A percentile compares a stretch with the other conserved stretches of the same genome.
Conservation (phyloP, 2,888 invertebrate genomes). For the Parnassius apollo region DNA sequence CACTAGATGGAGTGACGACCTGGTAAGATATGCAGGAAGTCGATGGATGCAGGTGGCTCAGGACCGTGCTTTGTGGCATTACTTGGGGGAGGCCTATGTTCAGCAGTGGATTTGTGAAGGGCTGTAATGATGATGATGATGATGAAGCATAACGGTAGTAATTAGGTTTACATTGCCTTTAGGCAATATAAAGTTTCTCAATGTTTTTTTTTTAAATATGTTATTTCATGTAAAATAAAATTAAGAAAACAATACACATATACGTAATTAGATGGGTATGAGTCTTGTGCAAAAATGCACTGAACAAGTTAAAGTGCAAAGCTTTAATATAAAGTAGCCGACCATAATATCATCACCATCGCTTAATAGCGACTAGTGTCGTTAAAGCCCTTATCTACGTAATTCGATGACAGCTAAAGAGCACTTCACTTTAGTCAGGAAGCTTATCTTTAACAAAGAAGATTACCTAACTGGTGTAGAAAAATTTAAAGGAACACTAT, state of each 20-base stretch:
- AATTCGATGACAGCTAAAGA: conserved; percentile 3
- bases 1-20: no score
- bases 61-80: no score
- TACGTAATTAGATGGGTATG: background rate
- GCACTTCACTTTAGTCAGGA: background rate
- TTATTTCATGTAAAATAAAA: background rate
- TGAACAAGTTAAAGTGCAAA: background rate
- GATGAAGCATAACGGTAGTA: no score
- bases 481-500: background rate
- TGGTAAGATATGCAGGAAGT: no score
- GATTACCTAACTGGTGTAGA: background rate
- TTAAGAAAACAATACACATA: background rate
- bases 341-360: background rate
- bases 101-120: no score
- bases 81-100: no score
- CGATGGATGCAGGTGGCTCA: no score
- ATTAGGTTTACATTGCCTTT: no score
- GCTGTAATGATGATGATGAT: no score
- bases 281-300: no score
- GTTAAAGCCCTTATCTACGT: conserved; percentile 1
- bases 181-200: background rate
- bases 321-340: background rate
- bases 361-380: conserved; percentile 7
- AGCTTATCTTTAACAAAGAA: background rate
- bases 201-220: background rate